A percentile compares a stretch with the other conserved stretches of the same genome.
Conservation (phyloP, 2,113 vertebrate species). For the Zosterops lateralis region DNA sequence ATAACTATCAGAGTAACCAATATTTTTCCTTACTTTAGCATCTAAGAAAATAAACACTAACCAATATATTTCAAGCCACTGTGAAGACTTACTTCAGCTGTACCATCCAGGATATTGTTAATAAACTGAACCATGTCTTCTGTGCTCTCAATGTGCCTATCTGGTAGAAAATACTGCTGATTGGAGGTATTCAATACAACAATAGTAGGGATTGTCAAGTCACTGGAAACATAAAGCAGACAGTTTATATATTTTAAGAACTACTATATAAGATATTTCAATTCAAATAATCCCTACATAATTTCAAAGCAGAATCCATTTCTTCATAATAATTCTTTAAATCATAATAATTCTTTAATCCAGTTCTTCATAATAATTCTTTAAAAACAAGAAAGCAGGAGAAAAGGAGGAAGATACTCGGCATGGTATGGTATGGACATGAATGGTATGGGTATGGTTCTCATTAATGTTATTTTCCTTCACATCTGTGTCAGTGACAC, state of each 20-base stretch:
- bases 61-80: neutral
- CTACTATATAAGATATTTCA: neutral
- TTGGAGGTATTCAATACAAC: slow-evolving; percentile 96
- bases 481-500: neutral
- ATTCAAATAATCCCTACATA: neutral
- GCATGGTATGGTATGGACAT: neutral
- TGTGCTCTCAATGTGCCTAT: slow-evolving; percentile 76
- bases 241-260: neutral
- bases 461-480: neutral
- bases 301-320: neutral
- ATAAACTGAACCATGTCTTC: slow-evolving; percentile 94
- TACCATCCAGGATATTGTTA: slow-evolving; percentile 88
- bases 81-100: slow-evolving; percentile 79
- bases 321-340: neutral
- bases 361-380: neutral
- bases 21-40: neutral
- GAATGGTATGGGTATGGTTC: rapidly evolving
- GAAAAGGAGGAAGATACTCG: neutral
- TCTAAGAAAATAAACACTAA: neutral
- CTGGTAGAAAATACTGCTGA: slow-evolving; percentile 93
- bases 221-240: slow-evolving; percentile 74
- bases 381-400: neutral
- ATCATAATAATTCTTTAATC: neutral
- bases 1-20: neutral
- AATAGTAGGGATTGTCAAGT: slow-evolving; percentile 87